A percentile compares a stretch with the other conserved stretches of the same genome.
phyloP scores from a whole-genome alignment of 2,888 invertebrate genomes.

The Eristalis intricaria region DNA sequence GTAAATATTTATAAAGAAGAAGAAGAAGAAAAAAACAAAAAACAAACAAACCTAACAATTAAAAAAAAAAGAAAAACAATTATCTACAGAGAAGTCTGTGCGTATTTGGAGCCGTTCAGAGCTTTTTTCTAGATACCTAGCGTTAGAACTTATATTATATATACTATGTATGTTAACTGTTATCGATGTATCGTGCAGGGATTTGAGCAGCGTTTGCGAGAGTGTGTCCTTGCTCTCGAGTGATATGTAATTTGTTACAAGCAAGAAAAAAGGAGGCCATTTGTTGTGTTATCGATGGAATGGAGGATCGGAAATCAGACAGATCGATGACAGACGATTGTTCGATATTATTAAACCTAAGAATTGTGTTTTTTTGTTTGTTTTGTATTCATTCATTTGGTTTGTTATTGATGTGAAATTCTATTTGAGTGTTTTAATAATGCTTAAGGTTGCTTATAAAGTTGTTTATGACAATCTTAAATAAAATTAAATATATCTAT shows the following conservation, averaged over 20 bases:
- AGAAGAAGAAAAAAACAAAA: conserved; percentile 11
- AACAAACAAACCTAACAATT: background rate
- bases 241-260: conserved; percentile 51
- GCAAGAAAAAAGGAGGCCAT: conserved; percentile 17
- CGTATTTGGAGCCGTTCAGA: conserved; percentile 14
- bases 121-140: conserved; percentile 14
- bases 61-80: background rate
- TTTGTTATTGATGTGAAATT: conserved; percentile 18
- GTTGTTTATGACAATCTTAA: conserved; percentile 56
- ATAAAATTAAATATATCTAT: background rate
- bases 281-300: conserved; percentile 10
- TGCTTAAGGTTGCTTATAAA: conserved; percentile 28
- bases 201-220: conserved; percentile 4
- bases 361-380: background rate
- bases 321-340: conserved; percentile 27
- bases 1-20: conserved; percentile 53
- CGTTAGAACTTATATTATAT: background rate
- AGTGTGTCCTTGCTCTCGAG: background rate
- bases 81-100: background rate
- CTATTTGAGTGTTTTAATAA: conserved; percentile 7
- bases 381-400: conserved; percentile 23
- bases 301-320: background rate
- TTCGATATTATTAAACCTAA: conserved; percentile 62
- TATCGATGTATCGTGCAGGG: conserved; percentile 35
- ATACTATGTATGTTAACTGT: conserved; percentile 20